Base-by-base conservation (phyloP, 2,797 vertebrate species). In the Hippoglossus hippoglossus region DNA sequence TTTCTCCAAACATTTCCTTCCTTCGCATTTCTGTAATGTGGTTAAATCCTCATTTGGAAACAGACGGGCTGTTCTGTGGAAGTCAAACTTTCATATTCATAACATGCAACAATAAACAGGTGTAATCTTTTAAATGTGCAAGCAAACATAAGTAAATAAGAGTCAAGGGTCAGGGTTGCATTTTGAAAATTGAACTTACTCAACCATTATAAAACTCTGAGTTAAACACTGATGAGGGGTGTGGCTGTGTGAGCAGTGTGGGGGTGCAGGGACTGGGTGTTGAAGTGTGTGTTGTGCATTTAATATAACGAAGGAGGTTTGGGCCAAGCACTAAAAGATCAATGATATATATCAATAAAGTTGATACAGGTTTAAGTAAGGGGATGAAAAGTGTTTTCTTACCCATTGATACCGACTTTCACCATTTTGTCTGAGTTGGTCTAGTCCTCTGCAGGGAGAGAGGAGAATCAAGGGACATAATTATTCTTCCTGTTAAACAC, bases 401-500 rank as follows among this genome's bases (percentile, higher is more conserved):
- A 95, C 95, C 95, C 95, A 60, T 95, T 95, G 87, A 95, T 90
- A 62, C 95, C 95, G 9, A 95, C 93, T 95, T 95, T 95, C 74
- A 95, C 95, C 95, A 95, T 95, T 80, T 91, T 95, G 90, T 73
- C 91, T 92, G 90, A 78, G 87, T 91, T 90, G 84, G 75, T 80
- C 9, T 87, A 86, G 93, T 94, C 92, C 93, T 94, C 92, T 95
- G 86, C 2, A 79, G 31, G 26, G 9, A 63, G 41, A 73, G 28
- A 83, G 5, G 11, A 58, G 6, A 64, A 46, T 10, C 9, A 0
- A 21, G 2, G 18, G 59, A 36, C 41, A 0, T 18, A 56, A 47
- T 15, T n/a, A 34, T 3, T 2, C 4, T n/a, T 24, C 31, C 3
- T 13, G 36, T 80, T 71, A 58, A 62, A 22, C 2, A 65, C 3